Conservation (phyloP, 2,888 invertebrate species). For the Thera obeliscata region DNA sequence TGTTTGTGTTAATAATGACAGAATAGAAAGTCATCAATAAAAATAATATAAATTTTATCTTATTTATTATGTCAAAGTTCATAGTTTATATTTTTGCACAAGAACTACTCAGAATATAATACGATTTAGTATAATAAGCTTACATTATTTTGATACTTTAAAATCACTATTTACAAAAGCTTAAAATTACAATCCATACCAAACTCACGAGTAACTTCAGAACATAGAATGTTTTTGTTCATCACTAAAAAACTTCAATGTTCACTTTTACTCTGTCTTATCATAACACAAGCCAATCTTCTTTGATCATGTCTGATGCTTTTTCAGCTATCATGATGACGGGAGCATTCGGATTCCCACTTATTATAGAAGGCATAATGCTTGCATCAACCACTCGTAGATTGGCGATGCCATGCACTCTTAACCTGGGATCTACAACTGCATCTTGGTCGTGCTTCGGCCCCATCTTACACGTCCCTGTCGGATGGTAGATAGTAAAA, state of each 20-base stretch:
- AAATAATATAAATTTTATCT: slow-evolving; percentile 3
- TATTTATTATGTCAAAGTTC: slow-evolving; percentile 21
- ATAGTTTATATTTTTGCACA: slow-evolving; percentile 8
- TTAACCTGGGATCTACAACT: slow-evolving; percentile 91
- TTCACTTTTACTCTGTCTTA: slow-evolving; percentile 68
- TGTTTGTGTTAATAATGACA: neutral
- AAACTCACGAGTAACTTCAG: slow-evolving; percentile 24
- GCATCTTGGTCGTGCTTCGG: slow-evolving; percentile 89
- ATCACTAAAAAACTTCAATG: slow-evolving; percentile 39
- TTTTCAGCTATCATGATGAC: slow-evolving; percentile 96
- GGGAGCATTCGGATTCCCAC: slow-evolving; percentile 95
- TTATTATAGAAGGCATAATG: slow-evolving; percentile 94
- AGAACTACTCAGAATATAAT: slow-evolving; percentile 24
- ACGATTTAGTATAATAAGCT: slow-evolving; percentile 19
- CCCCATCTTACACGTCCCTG: slow-evolving; percentile 95
- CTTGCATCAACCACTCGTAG: slow-evolving; percentile 93
- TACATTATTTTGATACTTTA: slow-evolving; percentile 1
- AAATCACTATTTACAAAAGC: slow-evolving; percentile 41
- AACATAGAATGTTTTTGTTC: slow-evolving; percentile 36
- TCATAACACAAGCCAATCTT: slow-evolving; percentile 89
- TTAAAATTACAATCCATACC: slow-evolving; percentile 32
- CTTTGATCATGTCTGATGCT: slow-evolving; percentile 94
- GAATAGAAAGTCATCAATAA: neutral
- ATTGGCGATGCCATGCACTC: slow-evolving; percentile 91
- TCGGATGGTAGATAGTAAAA: slow-evolving; percentile 94